Percentiles rank a stretch among this genome's conserved stretches.
phyloP scores from a whole-genome alignment of 2,888 invertebrate species.

The Limnephilus auricula region DNA sequence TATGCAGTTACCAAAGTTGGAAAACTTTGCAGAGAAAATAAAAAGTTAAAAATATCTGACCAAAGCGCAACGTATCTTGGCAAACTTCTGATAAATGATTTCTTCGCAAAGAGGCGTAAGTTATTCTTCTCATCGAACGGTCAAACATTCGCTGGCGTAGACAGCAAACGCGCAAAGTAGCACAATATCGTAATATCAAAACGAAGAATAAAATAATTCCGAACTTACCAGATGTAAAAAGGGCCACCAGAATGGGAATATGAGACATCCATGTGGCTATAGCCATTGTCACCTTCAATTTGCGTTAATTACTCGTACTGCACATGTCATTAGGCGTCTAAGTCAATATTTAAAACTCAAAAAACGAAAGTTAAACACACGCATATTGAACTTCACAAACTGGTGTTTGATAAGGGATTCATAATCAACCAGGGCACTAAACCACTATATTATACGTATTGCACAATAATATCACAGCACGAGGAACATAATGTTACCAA shows the following conservation, averaged over 20 bases:
- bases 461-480: conserved; percentile 3
- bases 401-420: conserved; percentile 34
- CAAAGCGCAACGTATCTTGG: not conserved
- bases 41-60: not conserved
- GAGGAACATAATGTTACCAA: not conserved
- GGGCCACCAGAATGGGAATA: conserved; percentile 18
- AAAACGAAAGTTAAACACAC: conserved; percentile 56
- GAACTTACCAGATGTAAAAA: conserved; percentile 51
- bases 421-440: conserved; percentile 4
- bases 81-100: not conserved
- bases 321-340: conserved; percentile 53
- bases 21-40: not conserved
- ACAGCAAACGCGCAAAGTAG: conserved; percentile 31
- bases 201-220: not conserved
- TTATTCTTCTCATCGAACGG: not conserved
- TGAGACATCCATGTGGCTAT: conserved; percentile 21
- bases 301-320: conserved; percentile 51
- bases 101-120: not conserved
- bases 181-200: conserved; percentile 30
- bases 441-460: not conserved
- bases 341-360: conserved; percentile 41
- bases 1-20: not conserved
- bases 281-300: conserved; percentile 59
- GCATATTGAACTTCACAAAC: conserved; percentile 50
- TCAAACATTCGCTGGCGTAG: not conserved